Conservation (phyloP, 2,888 invertebrate species). For the Anoncus sp. region DNA sequence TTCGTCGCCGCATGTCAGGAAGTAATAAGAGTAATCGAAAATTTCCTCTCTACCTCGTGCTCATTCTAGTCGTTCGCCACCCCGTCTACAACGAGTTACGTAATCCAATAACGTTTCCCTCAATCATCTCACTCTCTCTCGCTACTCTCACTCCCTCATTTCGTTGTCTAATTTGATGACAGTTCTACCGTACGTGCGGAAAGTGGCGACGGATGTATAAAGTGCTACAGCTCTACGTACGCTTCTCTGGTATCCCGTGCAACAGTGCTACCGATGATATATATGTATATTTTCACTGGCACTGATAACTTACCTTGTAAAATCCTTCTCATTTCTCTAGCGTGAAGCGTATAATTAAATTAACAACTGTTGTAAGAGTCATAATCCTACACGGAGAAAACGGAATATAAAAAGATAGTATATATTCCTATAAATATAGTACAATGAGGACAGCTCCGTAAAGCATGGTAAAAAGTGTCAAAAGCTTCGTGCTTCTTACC, state of each 20-base stretch:
- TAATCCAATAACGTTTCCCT: conserved; percentile 52
- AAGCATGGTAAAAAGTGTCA: too few relatives aligned
- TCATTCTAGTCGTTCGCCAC: conserved; percentile 20
- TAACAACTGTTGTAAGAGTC: conserved; percentile 31
- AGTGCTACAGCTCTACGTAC: conserved; percentile 31
- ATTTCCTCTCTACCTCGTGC: conserved; percentile 19
- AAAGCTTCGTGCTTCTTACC: too few relatives aligned
- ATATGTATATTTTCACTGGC: neutral
- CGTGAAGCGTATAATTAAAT: conserved; percentile 23
- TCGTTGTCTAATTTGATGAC: conserved; percentile 55
- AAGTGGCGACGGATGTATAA: conserved; percentile 36
- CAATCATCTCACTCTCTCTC: conserved; percentile 6
- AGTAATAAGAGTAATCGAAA: conserved; percentile 15
- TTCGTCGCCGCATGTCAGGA: conserved; percentile 17
- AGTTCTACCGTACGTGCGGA: conserved; percentile 38
- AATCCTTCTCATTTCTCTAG: neutral
- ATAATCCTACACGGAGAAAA: neutral
- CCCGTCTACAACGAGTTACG: conserved; percentile 38
- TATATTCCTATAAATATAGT: too few relatives aligned
- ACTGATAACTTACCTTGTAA: conserved; percentile 20
- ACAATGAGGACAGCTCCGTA: too few relatives aligned
- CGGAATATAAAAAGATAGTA: too few relatives aligned
- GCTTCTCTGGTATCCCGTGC: conserved; percentile 8
- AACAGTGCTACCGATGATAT: neutral
- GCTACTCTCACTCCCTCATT: neutral